Conservation (phyloP, 2,888 invertebrate genomes). For the Diachrysia chrysitis region DNA sequence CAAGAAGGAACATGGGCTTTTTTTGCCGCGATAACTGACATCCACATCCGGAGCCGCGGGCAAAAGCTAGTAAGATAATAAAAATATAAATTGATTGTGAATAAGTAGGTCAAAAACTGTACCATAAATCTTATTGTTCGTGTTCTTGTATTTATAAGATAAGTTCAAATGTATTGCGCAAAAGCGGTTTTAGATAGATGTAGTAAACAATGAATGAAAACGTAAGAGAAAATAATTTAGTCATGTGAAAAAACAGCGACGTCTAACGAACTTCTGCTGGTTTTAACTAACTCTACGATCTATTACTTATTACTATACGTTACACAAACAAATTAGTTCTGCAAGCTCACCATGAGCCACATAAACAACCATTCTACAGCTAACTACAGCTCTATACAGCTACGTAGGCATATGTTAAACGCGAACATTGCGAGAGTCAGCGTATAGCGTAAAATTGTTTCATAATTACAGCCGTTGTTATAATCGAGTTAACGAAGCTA, state of each 20-base stretch:
- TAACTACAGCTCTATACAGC: conserved; percentile 9
- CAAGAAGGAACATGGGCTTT: no score
- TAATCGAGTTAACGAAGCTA: conserved; percentile 48
- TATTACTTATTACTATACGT: background rate
- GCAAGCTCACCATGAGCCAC: conserved; percentile 6
- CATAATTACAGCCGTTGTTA: conserved; percentile 36
- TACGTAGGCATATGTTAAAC: conserved; percentile 9
- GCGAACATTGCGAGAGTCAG: conserved; percentile 24
- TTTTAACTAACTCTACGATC: background rate
- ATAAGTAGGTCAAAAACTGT: background rate
- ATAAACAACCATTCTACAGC: background rate
- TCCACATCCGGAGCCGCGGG: no score
- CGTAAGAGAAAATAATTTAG: no score
- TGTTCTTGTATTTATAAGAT: background rate
- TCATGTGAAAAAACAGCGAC: no score
- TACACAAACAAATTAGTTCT: conserved; percentile 26
- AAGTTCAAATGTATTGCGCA: no score
- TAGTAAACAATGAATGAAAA: no score
- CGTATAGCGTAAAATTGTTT: conserved; percentile 43
- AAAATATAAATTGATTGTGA: conserved; percentile 7
- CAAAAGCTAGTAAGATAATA: background rate
- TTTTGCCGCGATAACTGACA: no score
- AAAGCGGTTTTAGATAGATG: no score
- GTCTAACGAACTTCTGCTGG: background rate
- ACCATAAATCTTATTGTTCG: background rate